Base-by-base conservation (phyloP, 1,140 invertebrate genomes). In the Oreohelix idahoensis region DNA sequence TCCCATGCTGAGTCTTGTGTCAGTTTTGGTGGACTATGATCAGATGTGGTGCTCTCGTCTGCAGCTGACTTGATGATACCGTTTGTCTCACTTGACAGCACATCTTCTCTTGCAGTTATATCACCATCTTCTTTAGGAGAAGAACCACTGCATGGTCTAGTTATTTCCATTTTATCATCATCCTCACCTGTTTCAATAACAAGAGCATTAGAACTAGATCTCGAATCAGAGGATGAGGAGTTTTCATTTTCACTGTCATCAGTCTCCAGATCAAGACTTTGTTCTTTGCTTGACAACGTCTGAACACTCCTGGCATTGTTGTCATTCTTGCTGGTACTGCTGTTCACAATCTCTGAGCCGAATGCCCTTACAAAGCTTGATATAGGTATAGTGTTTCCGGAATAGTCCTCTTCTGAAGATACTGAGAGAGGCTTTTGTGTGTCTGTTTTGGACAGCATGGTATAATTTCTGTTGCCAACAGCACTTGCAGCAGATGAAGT, bases 111-210 rank as follows among this genome's bases (percentile, higher is more conserved):
- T 0, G n/a, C 29, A 17, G 32, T 17, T 35, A 32, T 17, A 32
- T 51, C 39, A 38, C 15, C 71, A 45, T 51, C 26, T 4, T 76
- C 74, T 4, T 51, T 36, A 32, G 45, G 32, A 49, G 74, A 51
- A 2, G n/a, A n/a, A 73, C 5, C 71, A 42, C 39, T 73, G 23
- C 63, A 66, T 35, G n/a, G 29, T 66, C 63, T 66, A 13, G 8
- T 36, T 10, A 73, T 42, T 53, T 76, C 38, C 32, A 49, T 35
- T 51, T 66, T 29, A 0, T 69, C 77, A 36, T 79, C 77, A 8
- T 79, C 79, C 23, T 82, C 80, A 58, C 71, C 71, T 53, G 80
- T 82, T 66, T 82, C 80, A 38, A 82, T 82, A 35, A 82, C 71
- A 42, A 82, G 51, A 36, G 80, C 80, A 13, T 8, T 10, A 32